Evolutionary conservation across 2,113 vertebrate genomes (phyloP), one percentile per base, ranked within the genome.

Genomic region (Malurus cyaneus): DNA sequence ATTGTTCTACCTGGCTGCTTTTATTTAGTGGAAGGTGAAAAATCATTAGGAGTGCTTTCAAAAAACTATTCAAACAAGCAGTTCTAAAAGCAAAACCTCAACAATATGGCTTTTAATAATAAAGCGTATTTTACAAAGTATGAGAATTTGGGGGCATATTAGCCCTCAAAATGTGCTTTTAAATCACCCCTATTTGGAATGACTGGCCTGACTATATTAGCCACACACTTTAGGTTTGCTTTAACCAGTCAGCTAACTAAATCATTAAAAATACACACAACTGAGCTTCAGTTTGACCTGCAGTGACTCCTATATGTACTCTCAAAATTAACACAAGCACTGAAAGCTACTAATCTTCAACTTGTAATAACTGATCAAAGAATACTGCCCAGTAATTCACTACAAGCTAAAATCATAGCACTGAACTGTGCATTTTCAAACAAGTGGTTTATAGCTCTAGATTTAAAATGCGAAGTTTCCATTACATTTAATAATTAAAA

Each of bases 401-500:
- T 62, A 65, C 84, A 70, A 92, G 41, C 67, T 94, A 86, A 92
- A 97, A 95, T 83, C 80, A 86, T 60, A 84, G 46, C 78, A 49
- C 62, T 91, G 90, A 97, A 93, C 49, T 93, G 31, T 57, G 86
- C 52, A 73, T 88, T 96, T 89, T 88, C 72, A 93, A 92, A 97
- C 73, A 96, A 96, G 89, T 91, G 69, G 85, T 82, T 65, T 92
- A 94, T 77, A 94, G 53, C 34, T 81, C 52, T 50, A 77, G 77
- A 92, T 96, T 93, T 96, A 94, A 96, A 97, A 94, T 94, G 80
- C 89, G 83, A 93, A 92, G 54, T 94, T 95, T 97, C 78, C 80
- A 89, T 95, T 93, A 92, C 73, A 93, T 77, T 97, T 94, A 97
- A 97, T 86, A 97, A 95, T 93, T 95, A 96, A 94, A 95, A 96